Base-by-base conservation (phyloP, 2,113 vertebrate genomes). In the Vombatus ursinus region DNA sequence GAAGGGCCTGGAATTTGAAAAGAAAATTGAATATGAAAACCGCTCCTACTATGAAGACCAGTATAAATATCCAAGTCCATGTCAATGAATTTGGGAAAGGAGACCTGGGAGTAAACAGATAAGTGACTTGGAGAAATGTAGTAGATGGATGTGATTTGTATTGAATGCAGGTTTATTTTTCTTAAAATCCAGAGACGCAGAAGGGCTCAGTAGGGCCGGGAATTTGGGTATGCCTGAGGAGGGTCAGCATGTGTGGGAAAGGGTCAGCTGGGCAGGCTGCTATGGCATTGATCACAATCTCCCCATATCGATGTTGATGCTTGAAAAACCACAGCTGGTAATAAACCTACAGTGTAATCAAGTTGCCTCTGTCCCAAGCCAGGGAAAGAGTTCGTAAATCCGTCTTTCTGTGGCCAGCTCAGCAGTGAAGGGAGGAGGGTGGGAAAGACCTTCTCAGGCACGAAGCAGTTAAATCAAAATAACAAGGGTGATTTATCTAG, bases 401-500 rank as follows among this genome's bases (percentile, higher is more conserved):
- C 10, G 0, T 53, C 57, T 95, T 91, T 22, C 84, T 28, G 93
- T 95, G 91, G 14, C 92, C 89, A 90, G 54, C 23, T 48, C 50
- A 52, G 51, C 8, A 24, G 51, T 77, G 54, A 37, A 61, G 44
- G 68, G n/a, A 19, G 12, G n/a, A 25, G 90, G n/a, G 49, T 84
- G 50, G 90, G 84, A 93, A 89, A 95, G 91, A 96, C 52, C 68
- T 84, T 50, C 97, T 98, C 96, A 96, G 98, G 97, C 96, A n/a
- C 31, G 94, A 98, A 98, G 95, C 95, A 98, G 98, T 99, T 99
- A 99, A 99, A 98, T 97, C 98, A 98, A 98, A 99, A 98, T 98
- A 99, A 98, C 98, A 98, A 98, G 98, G 96, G 97, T 61, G 98
- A 98, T 99, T 99, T 99, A 98, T 98, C 98, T 98, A 97, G 93